Evolutionary conservation across 2,797 vertebrate species (phyloP).

Genomic region (Austrolebias charrua): DNA sequence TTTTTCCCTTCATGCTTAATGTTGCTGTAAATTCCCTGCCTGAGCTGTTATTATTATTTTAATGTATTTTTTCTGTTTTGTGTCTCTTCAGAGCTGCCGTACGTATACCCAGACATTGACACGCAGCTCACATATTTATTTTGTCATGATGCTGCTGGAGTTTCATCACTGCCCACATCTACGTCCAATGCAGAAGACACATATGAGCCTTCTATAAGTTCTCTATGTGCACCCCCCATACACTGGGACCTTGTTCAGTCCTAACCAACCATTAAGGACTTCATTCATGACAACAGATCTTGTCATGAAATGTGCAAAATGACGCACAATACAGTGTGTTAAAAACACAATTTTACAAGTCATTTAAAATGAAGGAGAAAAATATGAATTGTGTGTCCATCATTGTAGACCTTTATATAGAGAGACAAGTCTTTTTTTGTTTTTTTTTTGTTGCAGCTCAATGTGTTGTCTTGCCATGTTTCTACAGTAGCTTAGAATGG

Average conservation of each 20-base stretch:
- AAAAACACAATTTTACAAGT: no score
- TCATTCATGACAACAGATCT: background rate
- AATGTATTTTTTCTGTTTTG: background rate
- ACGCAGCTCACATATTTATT: slow-evolving; percentile 12
- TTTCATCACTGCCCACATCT: background rate
- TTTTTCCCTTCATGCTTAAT: no score
- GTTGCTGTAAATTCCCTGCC: no score
- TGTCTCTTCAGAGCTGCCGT: slow-evolving; percentile 13
- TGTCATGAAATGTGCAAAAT: background rate
- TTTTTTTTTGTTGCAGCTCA: no score
- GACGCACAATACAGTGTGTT: no score
- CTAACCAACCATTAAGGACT: slow-evolving; percentile 29
- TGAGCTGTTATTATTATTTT: no score
- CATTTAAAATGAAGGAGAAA: no score
- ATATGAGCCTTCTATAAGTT: slow-evolving; percentile 8
- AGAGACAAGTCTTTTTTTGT: no score
- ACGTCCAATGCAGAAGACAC: background rate
- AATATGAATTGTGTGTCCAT: background rate
- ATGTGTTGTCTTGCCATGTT: no score
- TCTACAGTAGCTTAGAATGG: no score
- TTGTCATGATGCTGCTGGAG: background rate
- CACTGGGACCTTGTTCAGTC: slow-evolving; percentile 67
- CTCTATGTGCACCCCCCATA: slow-evolving; percentile 19
- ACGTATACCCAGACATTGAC: background rate
- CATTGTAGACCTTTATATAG: no score